Percentiles rank a stretch among this genome's conserved stretches.
Evolutionary conservation across 2,797 vertebrate genomes (phyloP).

Genomic region (Dipus sagitta): DNA sequence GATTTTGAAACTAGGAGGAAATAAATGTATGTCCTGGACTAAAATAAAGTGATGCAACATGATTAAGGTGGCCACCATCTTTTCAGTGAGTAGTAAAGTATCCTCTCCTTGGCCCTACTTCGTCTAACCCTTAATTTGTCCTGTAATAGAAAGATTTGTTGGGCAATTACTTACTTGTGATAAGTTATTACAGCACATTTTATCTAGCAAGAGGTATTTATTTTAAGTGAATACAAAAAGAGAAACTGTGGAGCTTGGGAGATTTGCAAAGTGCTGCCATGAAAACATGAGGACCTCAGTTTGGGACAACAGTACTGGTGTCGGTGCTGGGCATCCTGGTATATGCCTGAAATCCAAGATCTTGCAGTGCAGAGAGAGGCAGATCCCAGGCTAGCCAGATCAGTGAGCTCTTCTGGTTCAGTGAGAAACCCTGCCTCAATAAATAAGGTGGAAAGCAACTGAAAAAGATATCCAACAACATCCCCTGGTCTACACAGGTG

Average conservation of each 20-base stretch:
- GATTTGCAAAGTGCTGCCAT: no score
- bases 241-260: background rate
- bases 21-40: background rate
- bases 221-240: background rate
- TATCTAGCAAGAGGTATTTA: background rate
- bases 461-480: no score
- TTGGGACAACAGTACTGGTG: no score
- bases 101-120: background rate
- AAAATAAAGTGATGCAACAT: background rate
- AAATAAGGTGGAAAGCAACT: no score
- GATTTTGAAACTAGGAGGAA: constrained; percentile 10
- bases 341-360: no score
- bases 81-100: background rate
- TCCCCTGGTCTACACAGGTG: no score
- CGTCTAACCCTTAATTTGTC: background rate
- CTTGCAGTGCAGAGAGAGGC: no score
- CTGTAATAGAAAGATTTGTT: background rate
- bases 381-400: no score
- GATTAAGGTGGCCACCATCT: background rate
- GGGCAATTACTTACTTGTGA: background rate
- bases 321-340: no score
- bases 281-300: no score
- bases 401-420: no score
- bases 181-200: background rate
- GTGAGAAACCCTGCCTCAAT: no score